Evolutionary conservation across 2,888 invertebrate genomes (phyloP), one percentile per base, ranked within the genome.

Genomic region (Sclerodermus sp.): DNA sequence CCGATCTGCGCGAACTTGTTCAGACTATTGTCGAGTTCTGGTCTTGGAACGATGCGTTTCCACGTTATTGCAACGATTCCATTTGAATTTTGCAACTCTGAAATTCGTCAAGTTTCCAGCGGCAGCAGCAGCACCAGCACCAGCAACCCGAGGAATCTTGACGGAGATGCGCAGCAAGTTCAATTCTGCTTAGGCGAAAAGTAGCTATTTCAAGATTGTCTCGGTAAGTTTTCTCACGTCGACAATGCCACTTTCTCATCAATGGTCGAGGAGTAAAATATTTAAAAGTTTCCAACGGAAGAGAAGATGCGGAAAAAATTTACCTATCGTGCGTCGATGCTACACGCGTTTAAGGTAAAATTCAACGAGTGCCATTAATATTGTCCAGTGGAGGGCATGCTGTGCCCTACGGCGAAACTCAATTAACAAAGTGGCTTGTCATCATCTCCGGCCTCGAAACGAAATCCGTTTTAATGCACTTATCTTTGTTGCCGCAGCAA

Each of bases 401-500:
- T 14, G 43, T 13, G 29, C 39, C 47, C 50, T 57, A 55, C 50
- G 59, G 52, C 53, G 47, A 48, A 63, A 63, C 65, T 65, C 62
- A 62, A 63, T 63, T 63, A 63, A 62, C 63, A 63, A 63, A 65
- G 65, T 63, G 63, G 65, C 61, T 61, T 58, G 62, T 63, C 62
- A 63, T 64, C 60, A 59, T 55, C 59, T 53, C 53, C 57, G 44
- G 41, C 57, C 53, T 60, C 57, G 55, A 57, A 60, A 58, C 60
- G 55, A 62, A 64, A 64, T 64, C 64, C 64, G 64, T 63, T 64
- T 34, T 64, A 64, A 56, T 62, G 50, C 66, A 72, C 68, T 73
- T 68, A 72, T 71, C 70, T 71, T 67, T 68, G 71, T 69, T 72
- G 67, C 68, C 67, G 65, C 70, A 67, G 66, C 56, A 57, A 61